phyloP scores from a whole-genome alignment of 1,140 invertebrate genomes.

The Musca vetustissima region DNA sequence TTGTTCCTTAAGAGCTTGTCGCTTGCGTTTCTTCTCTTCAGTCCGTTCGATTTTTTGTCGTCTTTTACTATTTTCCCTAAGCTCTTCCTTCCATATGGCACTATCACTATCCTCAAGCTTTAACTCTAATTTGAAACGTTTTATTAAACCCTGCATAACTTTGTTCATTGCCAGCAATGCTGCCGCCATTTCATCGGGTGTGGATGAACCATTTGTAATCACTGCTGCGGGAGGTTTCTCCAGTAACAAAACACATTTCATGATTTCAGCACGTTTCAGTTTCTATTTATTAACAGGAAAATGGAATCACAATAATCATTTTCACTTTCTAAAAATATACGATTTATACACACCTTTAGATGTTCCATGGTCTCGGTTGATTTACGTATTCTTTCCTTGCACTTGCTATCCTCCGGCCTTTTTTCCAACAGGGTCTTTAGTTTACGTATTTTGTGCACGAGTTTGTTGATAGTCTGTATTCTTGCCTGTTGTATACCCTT shows the following conservation, averaged over 20 bases:
- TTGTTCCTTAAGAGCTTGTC: conserved; percentile 41
- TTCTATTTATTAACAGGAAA: conserved; percentile 23
- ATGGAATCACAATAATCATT: not conserved
- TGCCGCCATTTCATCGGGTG: conserved; percentile 43
- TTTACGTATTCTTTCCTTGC: conserved; percentile 37
- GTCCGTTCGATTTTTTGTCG: conserved; percentile 37
- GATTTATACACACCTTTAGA: conserved; percentile 39
- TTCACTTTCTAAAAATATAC: not conserved
- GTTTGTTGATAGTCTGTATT: conserved; percentile 45
- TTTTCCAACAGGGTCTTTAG: conserved; percentile 37
- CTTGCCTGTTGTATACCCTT: conserved; percentile 44
- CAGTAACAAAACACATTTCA: conserved; percentile 34
- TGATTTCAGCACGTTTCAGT: conserved; percentile 35
- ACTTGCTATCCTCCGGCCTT: conserved; percentile 34
- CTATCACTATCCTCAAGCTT: conserved; percentile 31
- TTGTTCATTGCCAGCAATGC: conserved; percentile 47
- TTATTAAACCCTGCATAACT: conserved; percentile 37
- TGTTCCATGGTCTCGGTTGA: conserved; percentile 36
- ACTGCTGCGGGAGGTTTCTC: conserved; percentile 38
- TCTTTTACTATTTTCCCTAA: conserved; percentile 45
- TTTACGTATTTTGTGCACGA: conserved; percentile 49
- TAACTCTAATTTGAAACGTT: conserved; percentile 34
- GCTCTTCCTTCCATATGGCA: conserved; percentile 39
- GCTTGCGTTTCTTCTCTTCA: conserved; percentile 38
- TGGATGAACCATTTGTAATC: conserved; percentile 43